phyloP scores from a whole-genome alignment of 1,140 invertebrate species.

The Rhizoglyphus robini region DNA sequence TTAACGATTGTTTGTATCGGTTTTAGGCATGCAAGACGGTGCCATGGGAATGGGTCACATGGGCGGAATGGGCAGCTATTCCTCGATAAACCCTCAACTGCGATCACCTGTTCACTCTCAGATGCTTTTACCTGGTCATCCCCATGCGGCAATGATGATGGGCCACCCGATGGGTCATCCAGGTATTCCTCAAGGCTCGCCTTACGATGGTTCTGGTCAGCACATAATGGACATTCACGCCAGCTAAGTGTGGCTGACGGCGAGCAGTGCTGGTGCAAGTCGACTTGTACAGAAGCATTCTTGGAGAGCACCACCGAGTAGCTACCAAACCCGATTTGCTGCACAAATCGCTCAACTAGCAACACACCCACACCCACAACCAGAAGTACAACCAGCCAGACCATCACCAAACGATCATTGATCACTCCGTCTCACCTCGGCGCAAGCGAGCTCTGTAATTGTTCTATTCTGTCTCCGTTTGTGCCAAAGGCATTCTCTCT shows the following conservation, averaged over 20 bases:
- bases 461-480: too few relatives aligned
- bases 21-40: conserved; percentile 34
- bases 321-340: too few relatives aligned
- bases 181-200: conserved; percentile 36
- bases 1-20: not conserved
- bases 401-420: too few relatives aligned
- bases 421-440: too few relatives aligned
- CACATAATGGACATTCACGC: conserved; percentile 42
- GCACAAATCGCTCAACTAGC: too few relatives aligned
- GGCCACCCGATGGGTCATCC: conserved; percentile 28
- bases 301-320: too few relatives aligned
- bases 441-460: too few relatives aligned
- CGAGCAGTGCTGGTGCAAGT: too few relatives aligned
- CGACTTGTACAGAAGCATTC: too few relatives aligned
- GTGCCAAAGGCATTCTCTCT: conserved; percentile 7
- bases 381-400: too few relatives aligned
- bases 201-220: conserved; percentile 36
- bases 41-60: conserved; percentile 32
- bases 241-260: too few relatives aligned
- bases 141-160: conserved; percentile 37
- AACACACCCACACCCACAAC: too few relatives aligned
- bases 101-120: conserved; percentile 39
- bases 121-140: conserved; percentile 40
- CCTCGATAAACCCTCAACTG: conserved; percentile 37
- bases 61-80: conserved; percentile 35